Evolutionary conservation across 30 jellyfish, hydroid and myxozoan genomes (phyloP), one percentile per base, ranked within the genome.

Genomic region (Catostylus mosaicus): DNA sequence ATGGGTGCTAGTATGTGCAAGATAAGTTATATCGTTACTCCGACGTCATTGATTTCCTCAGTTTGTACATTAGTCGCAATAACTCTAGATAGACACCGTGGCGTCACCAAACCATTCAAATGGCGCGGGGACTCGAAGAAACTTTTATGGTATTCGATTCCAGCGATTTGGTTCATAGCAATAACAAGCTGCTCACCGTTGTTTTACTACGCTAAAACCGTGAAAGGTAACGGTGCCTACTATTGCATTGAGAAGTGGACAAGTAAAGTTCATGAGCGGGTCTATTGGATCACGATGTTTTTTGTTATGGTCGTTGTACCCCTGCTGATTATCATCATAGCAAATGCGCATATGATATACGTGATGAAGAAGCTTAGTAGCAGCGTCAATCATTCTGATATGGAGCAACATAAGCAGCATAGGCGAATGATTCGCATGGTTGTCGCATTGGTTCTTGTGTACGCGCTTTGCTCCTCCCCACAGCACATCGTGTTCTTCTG

Each of bases 341-440:
- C 97, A 30, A 90, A 94, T 73, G 63, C 88, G 20, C 95, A 88
- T 36, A 87, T 94, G 92, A 54, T 94, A 1, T 84, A 51, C 79
- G 73, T 30, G 19, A 76, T 86, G 96, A 52, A 37, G 48, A 24
- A 48, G 50, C 46, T 86, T 16, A 16, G 67, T 23, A 38, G 38
- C 30, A 52, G 60, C 29, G 73, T 65, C 51, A 37, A 32, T 22
- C 77, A 77, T 35, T 88, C 84, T 8, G 82, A 38, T 84, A 31
- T 82, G 3, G 88, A 10, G 73, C 93, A 83, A 33, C 83, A 87
- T 26, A 73, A 52, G 36, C 97, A 89, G 31, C 89, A 89, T 66
- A 64, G 83, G 35, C 86, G 97, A 31, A 95, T 95, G 97, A 80
- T 95, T 20, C 87, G 91, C n/a, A 86, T 95, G 99, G 91, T 95